phyloP scores from a whole-genome alignment of 2,888 invertebrate species.

The Bruchidius siliquastri region DNA sequence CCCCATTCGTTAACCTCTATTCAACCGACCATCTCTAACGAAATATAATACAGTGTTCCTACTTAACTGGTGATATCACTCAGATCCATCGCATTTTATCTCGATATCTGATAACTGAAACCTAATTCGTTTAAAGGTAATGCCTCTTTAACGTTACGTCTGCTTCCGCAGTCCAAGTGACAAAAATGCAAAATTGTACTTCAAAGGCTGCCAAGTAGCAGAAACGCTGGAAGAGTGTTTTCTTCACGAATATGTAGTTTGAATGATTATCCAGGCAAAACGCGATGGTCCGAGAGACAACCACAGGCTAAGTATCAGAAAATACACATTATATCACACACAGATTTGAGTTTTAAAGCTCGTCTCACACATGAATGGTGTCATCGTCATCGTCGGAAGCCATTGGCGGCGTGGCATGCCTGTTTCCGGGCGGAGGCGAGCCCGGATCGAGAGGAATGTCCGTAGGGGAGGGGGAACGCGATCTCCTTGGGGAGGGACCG shows the following conservation, averaged over 20 bases:
- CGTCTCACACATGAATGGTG: slow-evolving; percentile 56
- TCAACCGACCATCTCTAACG: not conserved
- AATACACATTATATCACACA: slow-evolving; percentile 43
- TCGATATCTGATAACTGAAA: not conserved
- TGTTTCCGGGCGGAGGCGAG: slow-evolving; percentile 57
- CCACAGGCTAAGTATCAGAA: slow-evolving; percentile 19
- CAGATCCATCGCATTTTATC: not conserved
- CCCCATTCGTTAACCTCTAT: not conserved
- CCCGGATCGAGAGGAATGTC: slow-evolving; percentile 59
- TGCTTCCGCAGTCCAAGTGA: too few relatives aligned
- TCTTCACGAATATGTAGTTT: too few relatives aligned
- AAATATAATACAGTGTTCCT: not conserved
- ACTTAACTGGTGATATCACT: not conserved
- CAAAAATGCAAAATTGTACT: too few relatives aligned
- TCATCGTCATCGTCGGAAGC: slow-evolving; percentile 53
- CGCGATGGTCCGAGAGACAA: too few relatives aligned
- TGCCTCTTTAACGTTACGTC: too few relatives aligned
- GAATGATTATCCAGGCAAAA: too few relatives aligned
- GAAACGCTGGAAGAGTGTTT: too few relatives aligned
- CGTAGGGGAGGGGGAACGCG: slow-evolving; percentile 40
- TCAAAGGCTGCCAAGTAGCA: too few relatives aligned
- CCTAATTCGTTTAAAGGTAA: not conserved
- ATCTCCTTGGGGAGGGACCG: slow-evolving; percentile 49
- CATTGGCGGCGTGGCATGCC: slow-evolving; percentile 51
- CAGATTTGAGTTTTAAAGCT: slow-evolving; percentile 13